Conservation (phyloP, 1,140 invertebrate species). For the Oryctes rhinoceros region DNA sequence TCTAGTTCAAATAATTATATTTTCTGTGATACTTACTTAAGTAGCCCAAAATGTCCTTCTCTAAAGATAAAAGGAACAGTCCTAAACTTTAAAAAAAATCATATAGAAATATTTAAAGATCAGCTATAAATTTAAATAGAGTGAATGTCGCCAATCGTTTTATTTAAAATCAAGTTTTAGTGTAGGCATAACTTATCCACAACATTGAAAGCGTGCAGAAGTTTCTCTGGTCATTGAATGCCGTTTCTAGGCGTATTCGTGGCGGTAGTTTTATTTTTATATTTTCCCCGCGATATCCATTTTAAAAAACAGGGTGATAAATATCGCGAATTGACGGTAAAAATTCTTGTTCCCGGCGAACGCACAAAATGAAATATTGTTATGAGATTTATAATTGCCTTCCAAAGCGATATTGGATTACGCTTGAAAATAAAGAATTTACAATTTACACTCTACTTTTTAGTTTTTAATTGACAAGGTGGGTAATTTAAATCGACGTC, state of each 20-base stretch:
- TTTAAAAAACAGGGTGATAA: constrained; percentile 22
- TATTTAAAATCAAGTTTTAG: too few species aligned
- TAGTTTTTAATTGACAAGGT: constrained; percentile 30
- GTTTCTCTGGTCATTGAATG: neutral
- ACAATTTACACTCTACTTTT: constrained; percentile 24
- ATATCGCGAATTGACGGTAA: constrained; percentile 33
- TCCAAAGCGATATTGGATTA: constrained; percentile 30
- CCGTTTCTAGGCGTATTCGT: neutral
- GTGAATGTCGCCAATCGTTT: too few species aligned
- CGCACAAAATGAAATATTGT: constrained; percentile 36
- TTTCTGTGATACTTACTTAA: too few species aligned
- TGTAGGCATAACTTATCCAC: too few species aligned
- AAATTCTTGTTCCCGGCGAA: constrained; percentile 26
- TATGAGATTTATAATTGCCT: constrained; percentile 37
- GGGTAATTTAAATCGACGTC: neutral
- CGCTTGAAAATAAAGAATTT: constrained; percentile 27
- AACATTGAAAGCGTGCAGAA: neutral
- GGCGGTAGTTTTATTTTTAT: constrained; percentile 17
- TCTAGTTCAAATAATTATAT: too few species aligned
- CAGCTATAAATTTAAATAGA: too few species aligned
- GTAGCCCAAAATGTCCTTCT: too few species aligned
- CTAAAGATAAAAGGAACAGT: too few species aligned
- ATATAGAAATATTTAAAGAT: too few species aligned
- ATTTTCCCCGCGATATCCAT: constrained; percentile 10
- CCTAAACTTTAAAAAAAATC: too few species aligned